phyloP scores from a whole-genome alignment of 2,113 vertebrate species.

The Microcebus lehilahytsara region DNA sequence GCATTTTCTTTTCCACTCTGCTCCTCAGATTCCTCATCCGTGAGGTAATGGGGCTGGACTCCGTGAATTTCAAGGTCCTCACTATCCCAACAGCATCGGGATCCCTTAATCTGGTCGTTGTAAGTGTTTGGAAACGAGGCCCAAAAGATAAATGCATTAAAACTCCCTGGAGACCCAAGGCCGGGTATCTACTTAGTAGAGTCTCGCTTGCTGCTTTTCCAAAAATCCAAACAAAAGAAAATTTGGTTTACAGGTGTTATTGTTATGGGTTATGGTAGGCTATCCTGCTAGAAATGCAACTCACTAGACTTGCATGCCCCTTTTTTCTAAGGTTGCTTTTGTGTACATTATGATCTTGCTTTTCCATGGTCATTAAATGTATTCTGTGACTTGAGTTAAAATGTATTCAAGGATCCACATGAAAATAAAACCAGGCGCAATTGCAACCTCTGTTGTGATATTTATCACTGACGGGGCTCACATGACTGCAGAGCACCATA shows the following conservation, averaged over 20 bases:
- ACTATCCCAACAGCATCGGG: background rate
- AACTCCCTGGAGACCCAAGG: constrained; percentile 49
- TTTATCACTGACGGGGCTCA: constrained; percentile 82
- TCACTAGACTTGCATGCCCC: background rate
- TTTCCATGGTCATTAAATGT: constrained; percentile 68
- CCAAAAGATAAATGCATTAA: constrained; percentile 40
- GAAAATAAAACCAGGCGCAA: constrained; percentile 82
- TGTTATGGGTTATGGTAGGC: constrained; percentile 60
- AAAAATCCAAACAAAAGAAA: constrained; percentile 56
- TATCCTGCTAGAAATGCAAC: constrained; percentile 62
- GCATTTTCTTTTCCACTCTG: background rate
- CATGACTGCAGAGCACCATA: constrained; percentile 81
- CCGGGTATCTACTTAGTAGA: background rate
- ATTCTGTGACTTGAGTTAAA: constrained; percentile 77
- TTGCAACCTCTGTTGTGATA: constrained; percentile 78
- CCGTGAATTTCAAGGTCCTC: background rate
- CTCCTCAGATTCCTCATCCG: background rate
- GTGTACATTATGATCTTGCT: constrained; percentile 64
- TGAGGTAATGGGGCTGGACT: background rate
- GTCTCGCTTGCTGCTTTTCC: background rate
- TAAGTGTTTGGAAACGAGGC: constrained; percentile 18
- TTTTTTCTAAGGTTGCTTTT: constrained; percentile 38
- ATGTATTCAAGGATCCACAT: constrained; percentile 67
- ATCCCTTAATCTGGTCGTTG: constrained; percentile 32
- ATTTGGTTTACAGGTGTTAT: constrained; percentile 70